These are phyloP conservation scores for Onthophagus taurus DNA, from an alignment of 1,140 invertebrate species.

Conservation along the genomic window DNA sequence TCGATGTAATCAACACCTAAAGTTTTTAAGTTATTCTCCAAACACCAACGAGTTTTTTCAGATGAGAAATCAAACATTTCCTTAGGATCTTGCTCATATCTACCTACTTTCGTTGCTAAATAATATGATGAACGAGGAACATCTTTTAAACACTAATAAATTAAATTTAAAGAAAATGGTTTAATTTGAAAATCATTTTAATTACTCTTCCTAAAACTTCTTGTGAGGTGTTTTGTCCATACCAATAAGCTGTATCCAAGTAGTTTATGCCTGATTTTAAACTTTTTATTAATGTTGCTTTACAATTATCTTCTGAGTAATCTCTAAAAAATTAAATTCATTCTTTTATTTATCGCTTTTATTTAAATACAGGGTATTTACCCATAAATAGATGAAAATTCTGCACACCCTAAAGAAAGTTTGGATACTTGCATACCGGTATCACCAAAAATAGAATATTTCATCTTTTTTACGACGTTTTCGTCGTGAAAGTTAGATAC, in stretches of 20 bases:
- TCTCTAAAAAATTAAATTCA: slow-evolving; percentile 36
- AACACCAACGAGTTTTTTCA: slow-evolving; percentile 59
- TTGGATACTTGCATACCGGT: slow-evolving; percentile 49
- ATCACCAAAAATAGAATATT: slow-evolving; percentile 44
- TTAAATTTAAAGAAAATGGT: neutral
- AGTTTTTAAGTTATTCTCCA: slow-evolving; percentile 67
- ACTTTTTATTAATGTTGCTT: slow-evolving; percentile 57
- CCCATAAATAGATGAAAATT: slow-evolving; percentile 47
- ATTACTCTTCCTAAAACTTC: slow-evolving; percentile 68
- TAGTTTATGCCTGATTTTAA: slow-evolving; percentile 80
- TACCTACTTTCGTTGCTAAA: slow-evolving; percentile 86
- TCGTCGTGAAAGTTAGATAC: slow-evolving; percentile 50
- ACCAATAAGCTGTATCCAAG: slow-evolving; percentile 85
- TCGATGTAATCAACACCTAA: slow-evolving; percentile 79
- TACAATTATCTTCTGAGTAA: slow-evolving; percentile 52
- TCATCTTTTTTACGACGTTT: slow-evolving; percentile 44
- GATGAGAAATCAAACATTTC: slow-evolving; percentile 83
- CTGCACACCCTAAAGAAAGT: slow-evolving; percentile 45
- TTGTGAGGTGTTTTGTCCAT: slow-evolving; percentile 80
- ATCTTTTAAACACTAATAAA: slow-evolving; percentile 9
- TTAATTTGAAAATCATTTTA: slow-evolving; percentile 12
- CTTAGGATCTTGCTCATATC: slow-evolving; percentile 63
- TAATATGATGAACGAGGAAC: slow-evolving; percentile 67
- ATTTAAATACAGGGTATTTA: slow-evolving; percentile 34
- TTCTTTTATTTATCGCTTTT: neutral